Evolutionary conservation across 2,113 vertebrate species (phyloP).

Genomic region (Pogonocichla stellata): DNA sequence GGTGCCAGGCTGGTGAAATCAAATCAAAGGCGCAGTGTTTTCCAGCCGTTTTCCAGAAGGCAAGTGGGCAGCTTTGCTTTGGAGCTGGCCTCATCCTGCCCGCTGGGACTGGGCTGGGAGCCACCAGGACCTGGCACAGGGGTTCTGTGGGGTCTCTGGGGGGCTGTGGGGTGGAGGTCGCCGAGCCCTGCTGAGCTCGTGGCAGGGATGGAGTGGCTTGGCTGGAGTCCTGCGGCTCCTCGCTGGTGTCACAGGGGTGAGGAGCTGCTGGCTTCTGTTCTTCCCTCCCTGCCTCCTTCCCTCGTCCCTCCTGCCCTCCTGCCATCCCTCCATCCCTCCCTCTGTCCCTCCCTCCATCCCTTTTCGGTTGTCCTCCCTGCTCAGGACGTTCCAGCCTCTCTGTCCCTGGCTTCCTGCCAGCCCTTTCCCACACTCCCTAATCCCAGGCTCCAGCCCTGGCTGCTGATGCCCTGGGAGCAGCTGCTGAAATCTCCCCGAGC

Average conservation of each 20-base stretch:
- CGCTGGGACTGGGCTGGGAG: neutral
- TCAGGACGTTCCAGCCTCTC: neutral
- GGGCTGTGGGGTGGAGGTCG: neutral
- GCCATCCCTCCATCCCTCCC: neutral
- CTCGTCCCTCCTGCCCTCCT: neutral
- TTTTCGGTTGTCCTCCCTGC: neutral
- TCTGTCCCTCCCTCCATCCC: neutral
- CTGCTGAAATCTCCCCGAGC: constrained; percentile 33
- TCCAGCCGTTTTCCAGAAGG: neutral
- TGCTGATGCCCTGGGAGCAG: constrained; percentile 46
- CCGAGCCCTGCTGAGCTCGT: neutral
- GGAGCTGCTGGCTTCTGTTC: neutral
- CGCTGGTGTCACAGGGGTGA: fast-evolving
- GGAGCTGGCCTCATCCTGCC: neutral
- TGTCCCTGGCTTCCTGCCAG: constrained; percentile 8
- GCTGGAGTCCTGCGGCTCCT: fast-evolving
- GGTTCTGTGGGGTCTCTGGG: neutral
- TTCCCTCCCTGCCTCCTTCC: neutral
- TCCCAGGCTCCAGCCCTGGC: neutral
- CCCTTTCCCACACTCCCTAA: constrained; percentile 46
- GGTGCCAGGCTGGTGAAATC: neutral
- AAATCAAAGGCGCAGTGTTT: neutral
- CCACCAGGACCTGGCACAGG: neutral
- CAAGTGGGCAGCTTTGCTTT: neutral
- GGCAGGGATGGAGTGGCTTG: neutral